These are phyloP conservation scores for Aphidius gifuensis DNA, from an alignment of 1,140 invertebrate genomes.

Conservation along the genomic window DNA sequence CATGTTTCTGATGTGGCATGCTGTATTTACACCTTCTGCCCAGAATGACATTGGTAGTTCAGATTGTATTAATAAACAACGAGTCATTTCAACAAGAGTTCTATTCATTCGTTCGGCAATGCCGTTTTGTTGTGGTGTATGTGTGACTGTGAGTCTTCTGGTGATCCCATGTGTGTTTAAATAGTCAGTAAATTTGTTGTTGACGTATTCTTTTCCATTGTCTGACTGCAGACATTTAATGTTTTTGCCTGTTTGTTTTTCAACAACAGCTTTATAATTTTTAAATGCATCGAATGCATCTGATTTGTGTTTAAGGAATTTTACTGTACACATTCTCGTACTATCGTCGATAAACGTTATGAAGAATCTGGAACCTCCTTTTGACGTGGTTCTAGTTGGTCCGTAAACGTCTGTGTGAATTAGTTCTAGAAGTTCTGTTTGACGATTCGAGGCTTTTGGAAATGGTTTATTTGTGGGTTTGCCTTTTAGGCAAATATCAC, in stretches of 20 bases:
- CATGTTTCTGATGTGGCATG: constrained; percentile 27
- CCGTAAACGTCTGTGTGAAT: constrained; percentile 49
- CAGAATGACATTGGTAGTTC: constrained; percentile 21
- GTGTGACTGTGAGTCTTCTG: constrained; percentile 31
- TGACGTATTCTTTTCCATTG: constrained; percentile 48
- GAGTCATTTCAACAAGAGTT: constrained; percentile 21
- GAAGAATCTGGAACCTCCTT: constrained; percentile 43
- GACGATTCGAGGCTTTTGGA: constrained; percentile 18
- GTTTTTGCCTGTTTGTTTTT: constrained; percentile 36
- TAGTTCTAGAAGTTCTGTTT: constrained; percentile 29
- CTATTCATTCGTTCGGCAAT: constrained; percentile 34
- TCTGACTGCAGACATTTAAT: constrained; percentile 42
- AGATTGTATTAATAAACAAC: constrained; percentile 28
- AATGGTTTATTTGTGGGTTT: constrained; percentile 30
- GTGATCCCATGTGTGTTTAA: constrained; percentile 38
- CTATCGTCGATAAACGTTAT: constrained; percentile 51
- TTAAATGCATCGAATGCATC: constrained; percentile 39
- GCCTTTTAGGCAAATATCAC: constrained; percentile 33
- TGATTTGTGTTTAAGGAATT: constrained; percentile 45
- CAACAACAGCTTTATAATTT: constrained; percentile 36
- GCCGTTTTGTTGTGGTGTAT: constrained; percentile 43
- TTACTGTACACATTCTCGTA: constrained; percentile 40
- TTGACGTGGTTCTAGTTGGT: constrained; percentile 40
- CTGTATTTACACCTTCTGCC: constrained; percentile 27
- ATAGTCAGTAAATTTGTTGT: constrained; percentile 35